Evolutionary conservation across 2,113 vertebrate species (phyloP).

Genomic region (Edolisoma coerulescens): DNA sequence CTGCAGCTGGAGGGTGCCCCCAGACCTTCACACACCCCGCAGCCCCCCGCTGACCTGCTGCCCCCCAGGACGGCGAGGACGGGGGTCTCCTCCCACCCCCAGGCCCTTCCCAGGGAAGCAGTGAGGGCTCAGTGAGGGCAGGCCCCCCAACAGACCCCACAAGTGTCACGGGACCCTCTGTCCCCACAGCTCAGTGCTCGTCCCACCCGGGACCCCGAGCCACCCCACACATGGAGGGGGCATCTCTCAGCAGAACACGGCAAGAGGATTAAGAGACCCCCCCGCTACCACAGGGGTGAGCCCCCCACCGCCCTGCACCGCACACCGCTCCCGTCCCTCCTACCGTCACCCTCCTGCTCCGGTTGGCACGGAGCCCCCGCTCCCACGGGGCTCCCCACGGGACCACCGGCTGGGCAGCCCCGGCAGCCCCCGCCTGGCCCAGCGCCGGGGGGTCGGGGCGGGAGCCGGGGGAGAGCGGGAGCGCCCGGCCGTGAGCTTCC

Average conservation of each 20-base stretch:
- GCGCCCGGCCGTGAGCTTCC: background rate
- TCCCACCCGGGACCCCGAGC: background rate
- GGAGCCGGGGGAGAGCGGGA: background rate
- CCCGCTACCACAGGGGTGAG: background rate
- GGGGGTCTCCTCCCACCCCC: background rate
- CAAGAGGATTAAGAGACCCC: background rate
- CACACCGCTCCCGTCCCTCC: background rate
- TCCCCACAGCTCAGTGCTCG: background rate
- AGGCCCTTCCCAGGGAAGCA: background rate
- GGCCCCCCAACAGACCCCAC: background rate
- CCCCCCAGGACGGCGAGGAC: background rate
- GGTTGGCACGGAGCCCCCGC: background rate
- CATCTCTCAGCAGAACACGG: background rate
- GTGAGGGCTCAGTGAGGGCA: background rate
- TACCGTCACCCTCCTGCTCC: background rate
- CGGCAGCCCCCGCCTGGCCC: background rate
- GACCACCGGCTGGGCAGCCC: background rate
- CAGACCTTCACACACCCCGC: background rate
- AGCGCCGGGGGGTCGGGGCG: background rate
- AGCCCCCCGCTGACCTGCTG: background rate
- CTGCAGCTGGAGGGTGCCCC: background rate
- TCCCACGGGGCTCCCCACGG: background rate
- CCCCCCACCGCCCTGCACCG: background rate
- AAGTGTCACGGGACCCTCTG: background rate
- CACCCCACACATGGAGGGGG: background rate